phyloP scores from a whole-genome alignment of 2,113 vertebrate species.

The Elephas maximus region DNA sequence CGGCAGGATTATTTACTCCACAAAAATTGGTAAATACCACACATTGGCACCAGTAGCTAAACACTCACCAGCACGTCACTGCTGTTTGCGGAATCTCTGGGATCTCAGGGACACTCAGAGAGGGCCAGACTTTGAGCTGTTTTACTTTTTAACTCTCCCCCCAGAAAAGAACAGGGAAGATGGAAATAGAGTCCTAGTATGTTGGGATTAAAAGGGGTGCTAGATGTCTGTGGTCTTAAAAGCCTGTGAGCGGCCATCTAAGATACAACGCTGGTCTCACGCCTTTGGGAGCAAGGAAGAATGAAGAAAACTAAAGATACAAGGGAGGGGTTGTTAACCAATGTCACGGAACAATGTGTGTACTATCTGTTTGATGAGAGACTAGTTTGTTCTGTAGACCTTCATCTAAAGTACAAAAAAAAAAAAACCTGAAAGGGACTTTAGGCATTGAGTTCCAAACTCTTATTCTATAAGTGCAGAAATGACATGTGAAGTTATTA shows the following conservation, averaged over 20 bases:
- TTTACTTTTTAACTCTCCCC: neutral
- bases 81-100: neutral
- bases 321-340: too few species aligned
- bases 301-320: too few species aligned
- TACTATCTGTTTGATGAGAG: too few species aligned
- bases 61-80: neutral
- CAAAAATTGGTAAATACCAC: neutral
- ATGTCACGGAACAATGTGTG: too few species aligned
- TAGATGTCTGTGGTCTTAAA: too few species aligned
- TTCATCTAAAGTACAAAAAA: too few species aligned
- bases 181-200: neutral
- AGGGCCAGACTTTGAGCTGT: neutral
- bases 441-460: neutral
- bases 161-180: neutral
- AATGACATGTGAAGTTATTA: constrained; percentile 27
- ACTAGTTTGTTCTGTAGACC: too few species aligned
- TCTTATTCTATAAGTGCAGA: constrained; percentile 31
- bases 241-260: too few species aligned
- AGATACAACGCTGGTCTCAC: too few species aligned
- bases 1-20: neutral
- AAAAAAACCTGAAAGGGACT: neutral
- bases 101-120: neutral
- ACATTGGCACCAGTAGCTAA: neutral
- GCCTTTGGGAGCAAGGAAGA: too few species aligned
- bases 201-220: neutral